A percentile compares a stretch with the other conserved stretches of the same genome.
Evolutionary conservation across 1,140 invertebrate species (phyloP).

Genomic region (Drosophila virilis): DNA sequence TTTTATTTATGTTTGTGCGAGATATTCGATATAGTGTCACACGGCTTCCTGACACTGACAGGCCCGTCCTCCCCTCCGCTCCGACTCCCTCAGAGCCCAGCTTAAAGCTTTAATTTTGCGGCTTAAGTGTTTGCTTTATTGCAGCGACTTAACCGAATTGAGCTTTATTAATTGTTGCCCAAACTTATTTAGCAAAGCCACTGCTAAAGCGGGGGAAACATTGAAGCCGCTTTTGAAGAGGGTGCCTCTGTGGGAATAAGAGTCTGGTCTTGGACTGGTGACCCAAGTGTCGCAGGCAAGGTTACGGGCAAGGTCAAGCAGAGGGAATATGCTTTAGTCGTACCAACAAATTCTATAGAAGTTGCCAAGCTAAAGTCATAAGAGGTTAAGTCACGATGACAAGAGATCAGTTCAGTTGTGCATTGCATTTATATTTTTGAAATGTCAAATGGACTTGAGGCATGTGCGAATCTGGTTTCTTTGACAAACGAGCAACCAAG

Average conservation of each 20-base stretch:
- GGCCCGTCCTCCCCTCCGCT: not conserved
- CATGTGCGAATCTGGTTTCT: no score
- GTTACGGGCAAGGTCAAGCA: conserved; percentile 40
- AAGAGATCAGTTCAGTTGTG: conserved; percentile 34
- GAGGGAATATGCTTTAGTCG: not conserved
- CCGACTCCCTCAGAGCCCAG: conserved; percentile 5
- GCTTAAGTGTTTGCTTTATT: conserved; percentile 76
- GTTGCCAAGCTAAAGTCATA: conserved; percentile 7
- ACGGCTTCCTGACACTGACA: conserved; percentile 50
- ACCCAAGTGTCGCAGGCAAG: conserved; percentile 14
- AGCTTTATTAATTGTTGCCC: conserved; percentile 77
- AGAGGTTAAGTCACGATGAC: conserved; percentile 39
- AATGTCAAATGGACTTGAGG: not conserved
- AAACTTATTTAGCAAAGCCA: conserved; percentile 22
- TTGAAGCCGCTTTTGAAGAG: conserved; percentile 28
- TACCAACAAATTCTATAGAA: conserved; percentile 1
- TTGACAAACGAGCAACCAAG: conserved; percentile 3
- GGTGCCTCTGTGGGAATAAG: conserved; percentile 12
- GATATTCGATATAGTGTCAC: conserved; percentile 62
- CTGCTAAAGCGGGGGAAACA: not conserved
- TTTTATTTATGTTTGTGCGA: conserved; percentile 32
- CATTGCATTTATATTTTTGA: not conserved
- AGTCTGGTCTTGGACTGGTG: not conserved
- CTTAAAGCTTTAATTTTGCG: conserved; percentile 75
- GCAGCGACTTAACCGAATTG: conserved; percentile 57